phyloP scores from a whole-genome alignment of 2,888 invertebrate genomes.

The Apamea sordens region DNA sequence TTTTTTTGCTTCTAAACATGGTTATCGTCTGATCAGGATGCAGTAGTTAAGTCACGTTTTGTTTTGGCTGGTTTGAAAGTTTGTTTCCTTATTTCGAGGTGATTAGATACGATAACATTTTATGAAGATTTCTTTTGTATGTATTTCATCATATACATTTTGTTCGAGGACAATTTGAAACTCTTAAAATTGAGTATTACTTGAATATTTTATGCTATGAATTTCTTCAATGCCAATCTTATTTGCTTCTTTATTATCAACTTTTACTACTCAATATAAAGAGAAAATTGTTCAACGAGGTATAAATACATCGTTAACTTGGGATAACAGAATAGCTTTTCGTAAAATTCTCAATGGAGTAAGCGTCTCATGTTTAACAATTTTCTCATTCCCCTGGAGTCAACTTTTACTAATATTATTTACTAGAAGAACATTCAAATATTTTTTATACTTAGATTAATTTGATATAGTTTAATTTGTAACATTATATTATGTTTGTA shows the following conservation, averaged over 20 bases:
- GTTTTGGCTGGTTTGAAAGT: slow-evolving; percentile 42
- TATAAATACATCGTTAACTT: slow-evolving; percentile 48
- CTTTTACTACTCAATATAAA: slow-evolving; percentile 35
- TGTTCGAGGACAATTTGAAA: background rate
- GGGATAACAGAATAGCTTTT: slow-evolving; percentile 43
- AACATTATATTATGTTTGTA: background rate
- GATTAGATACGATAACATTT: slow-evolving; percentile 17
- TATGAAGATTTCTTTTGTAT: slow-evolving; percentile 7
- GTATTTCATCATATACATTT: background rate
- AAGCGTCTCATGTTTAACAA: slow-evolving; percentile 48
- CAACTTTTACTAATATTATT: slow-evolving; percentile 15
- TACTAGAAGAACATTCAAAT: background rate
- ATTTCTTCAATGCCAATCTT: slow-evolving; percentile 18
- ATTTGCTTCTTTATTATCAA: slow-evolving; percentile 19
- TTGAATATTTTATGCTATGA: background rate
- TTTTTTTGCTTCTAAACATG: slow-evolving; percentile 64
- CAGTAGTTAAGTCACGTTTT: slow-evolving; percentile 55
- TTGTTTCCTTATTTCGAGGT: slow-evolving; percentile 18
- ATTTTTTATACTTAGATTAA: background rate
- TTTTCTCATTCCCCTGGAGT: slow-evolving; percentile 9
- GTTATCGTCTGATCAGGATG: slow-evolving; percentile 61
- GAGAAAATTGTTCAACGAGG: slow-evolving; percentile 35
- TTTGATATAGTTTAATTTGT: background rate
- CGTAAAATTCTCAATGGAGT: slow-evolving; percentile 35
- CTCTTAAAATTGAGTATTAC: background rate